These are phyloP conservation scores for Ochropleura plecta DNA, from an alignment of 2,888 invertebrate species.

Conservation along the genomic window DNA sequence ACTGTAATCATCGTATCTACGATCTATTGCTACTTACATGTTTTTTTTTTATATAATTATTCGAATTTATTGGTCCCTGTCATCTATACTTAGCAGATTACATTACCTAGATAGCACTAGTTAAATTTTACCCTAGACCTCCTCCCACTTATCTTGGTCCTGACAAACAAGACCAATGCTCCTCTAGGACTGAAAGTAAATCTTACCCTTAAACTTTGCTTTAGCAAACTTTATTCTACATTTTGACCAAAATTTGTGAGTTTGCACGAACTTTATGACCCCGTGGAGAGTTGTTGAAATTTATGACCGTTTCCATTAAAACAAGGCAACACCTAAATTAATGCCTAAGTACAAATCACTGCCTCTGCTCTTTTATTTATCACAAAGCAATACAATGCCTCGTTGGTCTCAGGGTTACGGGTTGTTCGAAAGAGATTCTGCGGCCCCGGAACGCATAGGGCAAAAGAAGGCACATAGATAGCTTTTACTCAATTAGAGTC, in stretches of 20 bases:
- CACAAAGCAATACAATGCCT: too few relatives aligned
- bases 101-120: background rate
- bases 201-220: slow-evolving; percentile 42
- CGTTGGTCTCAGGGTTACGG: too few relatives aligned
- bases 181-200: slow-evolving; percentile 39
- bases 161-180: slow-evolving; percentile 19
- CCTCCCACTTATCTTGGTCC: background rate
- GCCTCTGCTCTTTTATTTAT: too few relatives aligned
- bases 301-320: background rate
- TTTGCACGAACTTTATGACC: slow-evolving; percentile 16
- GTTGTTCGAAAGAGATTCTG: too few relatives aligned
- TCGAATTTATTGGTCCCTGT: too few relatives aligned
- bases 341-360: too few relatives aligned
- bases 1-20: too few relatives aligned
- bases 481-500: too few relatives aligned
- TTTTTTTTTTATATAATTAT: too few relatives aligned
- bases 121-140: slow-evolving; percentile 20
- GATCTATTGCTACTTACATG: too few relatives aligned
- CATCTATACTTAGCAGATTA: background rate
- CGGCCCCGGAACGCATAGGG: too few relatives aligned
- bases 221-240: slow-evolving; percentile 25
- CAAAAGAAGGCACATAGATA: too few relatives aligned
- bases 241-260: slow-evolving; percentile 36
- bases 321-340: background rate
- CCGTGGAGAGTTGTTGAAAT: slow-evolving; percentile 19